A percentile compares a stretch with the other conserved stretches of the same genome.
Evolutionary conservation across 92 coral and sea anemone genomes (phyloP).

Genomic region (Phenganax stokvisi): DNA sequence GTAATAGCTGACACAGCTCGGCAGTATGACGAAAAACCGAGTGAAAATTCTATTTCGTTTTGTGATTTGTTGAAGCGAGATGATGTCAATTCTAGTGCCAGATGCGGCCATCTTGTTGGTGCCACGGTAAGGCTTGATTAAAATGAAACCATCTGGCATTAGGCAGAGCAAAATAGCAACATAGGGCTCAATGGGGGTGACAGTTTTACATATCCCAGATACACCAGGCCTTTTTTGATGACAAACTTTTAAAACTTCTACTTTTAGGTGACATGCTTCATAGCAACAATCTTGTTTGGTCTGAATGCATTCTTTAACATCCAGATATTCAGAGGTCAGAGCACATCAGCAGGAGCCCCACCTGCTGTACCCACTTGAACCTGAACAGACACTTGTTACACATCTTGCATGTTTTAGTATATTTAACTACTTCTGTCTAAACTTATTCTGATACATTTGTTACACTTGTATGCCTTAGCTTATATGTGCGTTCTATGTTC

Average conservation of each 20-base stretch:
- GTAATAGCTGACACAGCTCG: constrained; percentile 10
- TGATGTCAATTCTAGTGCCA: not conserved
- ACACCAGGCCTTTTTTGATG: not conserved
- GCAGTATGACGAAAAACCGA: not conserved
- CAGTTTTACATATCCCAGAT: not conserved
- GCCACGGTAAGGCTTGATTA: not conserved
- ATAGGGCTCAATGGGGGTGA: not conserved
- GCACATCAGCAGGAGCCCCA: constrained; percentile 1
- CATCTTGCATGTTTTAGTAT: not conserved
- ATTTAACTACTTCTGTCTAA: not conserved
- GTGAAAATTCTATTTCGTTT: not conserved
- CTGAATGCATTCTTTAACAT: constrained; percentile 8
- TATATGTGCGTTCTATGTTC: too few relatives aligned
- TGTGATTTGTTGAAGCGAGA: not conserved
- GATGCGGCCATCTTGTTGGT: constrained; percentile 16
- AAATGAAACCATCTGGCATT: too few relatives aligned
- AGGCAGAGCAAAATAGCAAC: too few relatives aligned
- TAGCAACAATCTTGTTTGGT: not conserved
- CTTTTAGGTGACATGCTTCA: not conserved
- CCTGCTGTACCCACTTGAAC: constrained; percentile 7
- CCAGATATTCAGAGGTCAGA: not conserved
- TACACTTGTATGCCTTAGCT: too few relatives aligned
- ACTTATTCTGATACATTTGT: too few relatives aligned
- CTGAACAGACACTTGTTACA: not conserved
- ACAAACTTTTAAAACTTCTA: not conserved